Percentiles rank a stretch among this genome's conserved stretches.
These are phyloP conservation scores for Drosophila tropicalis DNA, from an alignment of 1,140 invertebrate species.

Conservation along the genomic window DNA sequence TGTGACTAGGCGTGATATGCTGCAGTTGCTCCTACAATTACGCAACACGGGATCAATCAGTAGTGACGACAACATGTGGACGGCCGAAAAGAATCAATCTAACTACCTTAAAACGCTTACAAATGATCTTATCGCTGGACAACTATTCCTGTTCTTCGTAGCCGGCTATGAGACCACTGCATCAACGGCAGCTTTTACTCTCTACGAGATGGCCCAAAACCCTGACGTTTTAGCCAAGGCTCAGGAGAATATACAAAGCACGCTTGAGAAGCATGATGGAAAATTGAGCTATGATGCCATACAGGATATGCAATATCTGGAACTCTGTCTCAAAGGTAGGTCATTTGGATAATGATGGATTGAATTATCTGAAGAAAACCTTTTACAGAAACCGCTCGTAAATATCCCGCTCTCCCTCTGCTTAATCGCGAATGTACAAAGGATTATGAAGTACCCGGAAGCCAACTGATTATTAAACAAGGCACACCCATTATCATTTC, in stretches of 20 bases:
- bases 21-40: constrained; percentile 85
- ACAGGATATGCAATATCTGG: constrained; percentile 85
- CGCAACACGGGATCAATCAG: constrained; percentile 82
- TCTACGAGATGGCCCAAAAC: constrained; percentile 85
- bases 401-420: constrained; percentile 85
- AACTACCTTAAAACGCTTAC: constrained; percentile 71
- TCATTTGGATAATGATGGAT: too few relatives aligned
- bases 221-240: constrained; percentile 56
- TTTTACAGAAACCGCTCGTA: constrained; percentile 85
- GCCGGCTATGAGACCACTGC: constrained; percentile 90
- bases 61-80: constrained; percentile 58
- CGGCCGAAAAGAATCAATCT: constrained; percentile 38
- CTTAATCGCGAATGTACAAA: constrained; percentile 83
- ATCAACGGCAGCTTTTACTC: constrained; percentile 85
- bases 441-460: constrained; percentile 82
- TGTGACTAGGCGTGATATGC: constrained; percentile 84
- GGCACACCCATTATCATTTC: constrained; percentile 83
- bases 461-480: constrained; percentile 80
- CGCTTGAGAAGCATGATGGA: constrained; percentile 81
- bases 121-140: constrained; percentile 84
- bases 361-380: too few relatives aligned
- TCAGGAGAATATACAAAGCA: constrained; percentile 84
- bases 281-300: constrained; percentile 85
- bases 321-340: constrained; percentile 73
- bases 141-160: constrained; percentile 87